These are phyloP conservation scores for Carposina sasakii DNA, from an alignment of 1,140 invertebrate genomes.

Conservation along the genomic window DNA sequence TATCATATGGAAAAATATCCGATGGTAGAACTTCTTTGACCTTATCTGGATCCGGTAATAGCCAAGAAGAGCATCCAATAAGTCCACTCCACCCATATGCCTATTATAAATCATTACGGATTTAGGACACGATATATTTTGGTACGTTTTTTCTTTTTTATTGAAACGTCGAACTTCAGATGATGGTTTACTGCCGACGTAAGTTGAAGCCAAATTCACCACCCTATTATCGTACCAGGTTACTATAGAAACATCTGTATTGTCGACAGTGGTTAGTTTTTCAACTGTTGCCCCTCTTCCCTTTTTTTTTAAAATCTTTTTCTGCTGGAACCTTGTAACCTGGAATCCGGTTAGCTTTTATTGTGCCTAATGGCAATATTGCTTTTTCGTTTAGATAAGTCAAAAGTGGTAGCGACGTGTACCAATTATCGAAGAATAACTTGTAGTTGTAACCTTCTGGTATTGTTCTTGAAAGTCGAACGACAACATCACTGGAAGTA, in stretches of 20 bases:
- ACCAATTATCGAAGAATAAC: constrained; percentile 11
- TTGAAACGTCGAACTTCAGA: constrained; percentile 2
- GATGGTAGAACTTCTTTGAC: constrained; percentile 16
- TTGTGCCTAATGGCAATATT: constrained; percentile 2
- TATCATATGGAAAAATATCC: constrained; percentile 20
- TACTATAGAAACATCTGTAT: constrained; percentile 7
- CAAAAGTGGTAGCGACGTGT: constrained; percentile 6
- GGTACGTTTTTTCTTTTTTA: constrained; percentile 1
- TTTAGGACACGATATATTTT: constrained; percentile 18
- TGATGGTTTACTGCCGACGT: constrained; percentile 24
- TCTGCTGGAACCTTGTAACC: neutral
- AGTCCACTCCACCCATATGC: constrained; percentile 28
- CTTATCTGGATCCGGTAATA: constrained; percentile 21
- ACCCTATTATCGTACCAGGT: constrained; percentile 32
- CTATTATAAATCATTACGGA: constrained; percentile 21
- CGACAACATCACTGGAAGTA: neutral
- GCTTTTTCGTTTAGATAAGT: neutral
- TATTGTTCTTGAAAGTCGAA: neutral
- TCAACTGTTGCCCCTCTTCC: neutral
- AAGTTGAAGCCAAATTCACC: constrained; percentile 37
- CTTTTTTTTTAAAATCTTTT: constrained; percentile 3
- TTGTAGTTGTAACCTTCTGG: constrained; percentile 3
- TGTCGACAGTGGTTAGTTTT: constrained; percentile 2
- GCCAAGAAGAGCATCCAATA: constrained; percentile 25
- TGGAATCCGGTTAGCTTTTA: constrained; percentile 3